Base-by-base conservation (phyloP, 2,797 vertebrate genomes). In the Liparis tanakae region DNA sequence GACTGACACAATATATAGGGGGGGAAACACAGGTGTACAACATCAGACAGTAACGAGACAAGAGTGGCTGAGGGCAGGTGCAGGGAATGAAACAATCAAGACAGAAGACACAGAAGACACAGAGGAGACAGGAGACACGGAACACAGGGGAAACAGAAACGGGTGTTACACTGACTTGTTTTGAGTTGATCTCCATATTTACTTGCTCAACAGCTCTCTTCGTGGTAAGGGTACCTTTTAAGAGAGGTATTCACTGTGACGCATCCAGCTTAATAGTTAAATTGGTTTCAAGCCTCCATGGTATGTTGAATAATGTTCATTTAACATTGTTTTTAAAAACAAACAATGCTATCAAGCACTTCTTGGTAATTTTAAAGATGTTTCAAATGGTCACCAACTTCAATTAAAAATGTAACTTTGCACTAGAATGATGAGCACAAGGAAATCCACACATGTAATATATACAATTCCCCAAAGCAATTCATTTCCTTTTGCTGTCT, bases 391-490 rank as follows among this genome's bases (percentile, higher is more conserved):
- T 66, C 6, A 56, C 3, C 0, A 22, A 39, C 20, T 13, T 17
- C 22, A 9, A n/a, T 8, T 41, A 39, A 0, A 3, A 54, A 55
- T 76, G 39, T 44, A 50, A 44, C 10, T 55, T 56, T 34, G 20
- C 20, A 50, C 48, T 53, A 37, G 63, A 61, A 65, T n/a, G 51
- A 18, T 20, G 62, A 59, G 51, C 54, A 66, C 60, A 80, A 64
- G 43, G 76, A 80, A 41, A 44, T 50, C 43, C 66, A 81, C 50
- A 75, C 74, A 72, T 51, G 60, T 77, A 83, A 78, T 59, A 68
- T 30, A 30, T 63, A 56, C 68, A 73, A 83, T 81, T 77, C 54
- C 78, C 70, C 22, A 72, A 77, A 77, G 73, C n/a, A 43, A 14
- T 71, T 70, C 2, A 5, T 76, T 81, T 4, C 76, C 80, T 74